A percentile compares a stretch with the other conserved stretches of the same genome.
Conservation (phyloP, 2,113 vertebrate genomes). For the Limnothrissa miodon region DNA sequence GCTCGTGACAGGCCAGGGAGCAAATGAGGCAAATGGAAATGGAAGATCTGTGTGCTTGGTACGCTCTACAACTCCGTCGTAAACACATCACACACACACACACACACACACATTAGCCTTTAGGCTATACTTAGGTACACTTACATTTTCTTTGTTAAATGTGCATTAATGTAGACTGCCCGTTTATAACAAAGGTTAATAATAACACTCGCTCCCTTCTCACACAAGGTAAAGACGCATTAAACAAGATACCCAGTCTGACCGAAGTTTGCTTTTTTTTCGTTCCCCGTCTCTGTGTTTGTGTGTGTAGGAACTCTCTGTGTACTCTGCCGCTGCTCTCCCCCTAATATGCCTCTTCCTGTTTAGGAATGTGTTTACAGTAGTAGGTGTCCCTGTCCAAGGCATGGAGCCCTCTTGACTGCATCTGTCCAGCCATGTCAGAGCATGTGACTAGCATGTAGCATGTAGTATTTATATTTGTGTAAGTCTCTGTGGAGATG, state of each 20-base stretch:
- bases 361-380: constrained; percentile 7
- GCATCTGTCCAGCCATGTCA: not conserved
- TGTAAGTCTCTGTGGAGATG: no score
- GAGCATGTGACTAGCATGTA: not conserved
- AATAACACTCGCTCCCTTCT: no score
- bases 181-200: no score
- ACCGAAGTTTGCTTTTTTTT: not conserved
- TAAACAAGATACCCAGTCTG: not conserved
- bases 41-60: constrained; percentile 47
- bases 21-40: constrained; percentile 57
- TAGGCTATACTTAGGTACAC: not conserved
- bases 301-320: not conserved
- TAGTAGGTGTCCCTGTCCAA: not conserved
- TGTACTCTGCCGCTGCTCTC: not conserved
- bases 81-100: constrained; percentile 39
- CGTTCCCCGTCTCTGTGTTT: constrained; percentile 26
- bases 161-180: no score
- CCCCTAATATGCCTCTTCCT: constrained; percentile 2
- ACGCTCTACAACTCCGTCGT: constrained; percentile 56
- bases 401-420: not conserved
- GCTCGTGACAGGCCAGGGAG: constrained; percentile 47
- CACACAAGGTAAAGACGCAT: not conserved
- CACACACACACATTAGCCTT: not conserved
- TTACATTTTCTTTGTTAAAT: not conserved
- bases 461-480: not conserved